Conservation (phyloP, 2,113 vertebrate genomes). For the Tetrao urogallus region DNA sequence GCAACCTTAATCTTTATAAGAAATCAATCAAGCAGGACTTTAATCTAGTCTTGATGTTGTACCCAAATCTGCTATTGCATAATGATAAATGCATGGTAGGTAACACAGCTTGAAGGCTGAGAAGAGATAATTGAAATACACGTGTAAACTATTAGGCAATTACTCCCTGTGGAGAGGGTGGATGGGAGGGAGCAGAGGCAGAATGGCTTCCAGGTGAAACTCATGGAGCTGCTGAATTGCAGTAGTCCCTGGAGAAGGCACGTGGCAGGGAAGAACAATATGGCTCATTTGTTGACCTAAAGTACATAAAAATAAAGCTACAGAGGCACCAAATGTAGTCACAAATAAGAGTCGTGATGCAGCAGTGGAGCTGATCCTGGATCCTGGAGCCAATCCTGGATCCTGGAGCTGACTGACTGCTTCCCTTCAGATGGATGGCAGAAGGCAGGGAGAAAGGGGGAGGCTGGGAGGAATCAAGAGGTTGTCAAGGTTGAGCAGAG, state of each 20-base stretch:
- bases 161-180: neutral
- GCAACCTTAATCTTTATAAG: conserved; percentile 13
- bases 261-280: neutral
- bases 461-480: neutral
- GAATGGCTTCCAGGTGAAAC: conserved; percentile 57
- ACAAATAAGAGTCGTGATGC: neutral
- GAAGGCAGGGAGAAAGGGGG: neutral
- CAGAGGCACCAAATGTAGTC: neutral
- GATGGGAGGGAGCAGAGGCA: neutral
- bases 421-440: neutral
- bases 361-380: neutral
- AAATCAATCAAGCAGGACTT: neutral
- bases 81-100: neutral
- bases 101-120: neutral
- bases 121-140: conserved; percentile 50
- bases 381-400: neutral
- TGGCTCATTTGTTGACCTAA: neutral
- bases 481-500: fast-evolving
- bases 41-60: neutral
- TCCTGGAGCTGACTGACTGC: neutral
- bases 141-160: conserved; percentile 34
- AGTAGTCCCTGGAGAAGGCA: neutral
- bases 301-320: neutral
- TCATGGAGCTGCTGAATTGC: neutral
- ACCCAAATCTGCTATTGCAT: neutral